Base-by-base conservation (phyloP, 2,888 invertebrate species). In the Eilema depressum region DNA sequence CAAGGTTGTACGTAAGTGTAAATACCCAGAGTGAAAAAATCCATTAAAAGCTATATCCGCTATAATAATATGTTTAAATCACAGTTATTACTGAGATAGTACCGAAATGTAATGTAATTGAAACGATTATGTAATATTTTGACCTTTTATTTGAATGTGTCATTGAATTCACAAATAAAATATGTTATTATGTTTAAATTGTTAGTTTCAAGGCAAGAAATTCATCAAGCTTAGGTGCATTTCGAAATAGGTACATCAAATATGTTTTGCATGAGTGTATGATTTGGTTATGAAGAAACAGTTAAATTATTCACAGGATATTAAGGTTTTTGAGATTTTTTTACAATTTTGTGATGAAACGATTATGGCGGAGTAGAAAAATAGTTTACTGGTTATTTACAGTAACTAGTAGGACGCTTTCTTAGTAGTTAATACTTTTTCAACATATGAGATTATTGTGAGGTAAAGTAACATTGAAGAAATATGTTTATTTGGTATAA, bases 191-290 rank as follows among this genome's bases (percentile, higher is more conserved):
- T 69, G 60, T 53, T 70, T 69, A 71, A 70, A 72, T 69, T 25
- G 64, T 71, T 53, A 60, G 30, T 69, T 28, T 74, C 83, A 81
- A 80, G 74, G 79, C 66, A 65, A 76, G 53, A 61, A 68, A 61
- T 41, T 53, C 53, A 53, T 53, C n/a, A 53, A 53, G 41, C 61
- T n/a, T n/a, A 53, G 53, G 61, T 63, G 62, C 62, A 71, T 77
- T 80, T 68, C 78, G 17, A 41, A 80, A 69, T 69, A 23, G 47
- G 63, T 28, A 63, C 8, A 64, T 64, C 25, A 71, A 26, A 68
- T 53, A 26, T 33, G 30, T 25, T 67, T 59, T 20, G 61, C 53
- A 33, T 65, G 63, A 47, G 41, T 28, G 63, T 14, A 66, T 70
- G 70, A 67, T 67, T 74, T 72, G 20, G 23, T 57, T 57, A 23